These are phyloP conservation scores for Rhinichthys klamathensis DNA, from an alignment of 2,113 vertebrate species.

Conservation along the genomic window DNA sequence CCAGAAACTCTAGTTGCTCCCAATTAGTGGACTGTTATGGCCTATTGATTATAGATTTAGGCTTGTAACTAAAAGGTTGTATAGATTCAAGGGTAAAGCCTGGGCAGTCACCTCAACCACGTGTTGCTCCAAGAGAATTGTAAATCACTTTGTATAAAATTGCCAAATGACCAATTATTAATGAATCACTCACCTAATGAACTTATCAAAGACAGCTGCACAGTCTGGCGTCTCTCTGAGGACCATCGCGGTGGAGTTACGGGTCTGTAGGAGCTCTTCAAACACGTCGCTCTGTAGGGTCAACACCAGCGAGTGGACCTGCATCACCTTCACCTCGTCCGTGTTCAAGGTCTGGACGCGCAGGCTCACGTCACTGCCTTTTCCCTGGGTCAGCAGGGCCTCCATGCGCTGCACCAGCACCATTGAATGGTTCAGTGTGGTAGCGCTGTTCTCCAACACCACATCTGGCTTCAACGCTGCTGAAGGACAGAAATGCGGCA, in stretches of 20 bases:
- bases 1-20: neutral
- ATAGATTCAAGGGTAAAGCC: neutral
- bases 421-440: constrained; percentile 90
- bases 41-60: constrained; percentile 23
- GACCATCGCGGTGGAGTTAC: constrained; percentile 71
- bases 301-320: constrained; percentile 82
- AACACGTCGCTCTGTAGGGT: constrained; percentile 82
- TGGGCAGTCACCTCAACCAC: neutral
- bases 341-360: constrained; percentile 75
- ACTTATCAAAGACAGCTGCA: constrained; percentile 80
- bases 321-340: constrained; percentile 83
- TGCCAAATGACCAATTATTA: neutral
- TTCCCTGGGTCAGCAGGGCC: constrained; percentile 78
- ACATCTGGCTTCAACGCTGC: constrained; percentile 82
- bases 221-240: constrained; percentile 74
- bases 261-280: constrained; percentile 76
- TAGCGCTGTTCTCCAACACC: constrained; percentile 69
- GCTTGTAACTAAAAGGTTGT: neutral
- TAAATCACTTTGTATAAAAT: neutral
- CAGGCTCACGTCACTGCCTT: constrained; percentile 79
- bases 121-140: neutral
- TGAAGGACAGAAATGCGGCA: constrained; percentile 57
- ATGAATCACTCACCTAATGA: constrained; percentile 74
- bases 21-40: neutral
- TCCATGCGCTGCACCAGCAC: constrained; percentile 84